These are phyloP conservation scores for Argya squamiceps DNA, from an alignment of 2,797 vertebrate genomes.

Conservation along the genomic window DNA sequence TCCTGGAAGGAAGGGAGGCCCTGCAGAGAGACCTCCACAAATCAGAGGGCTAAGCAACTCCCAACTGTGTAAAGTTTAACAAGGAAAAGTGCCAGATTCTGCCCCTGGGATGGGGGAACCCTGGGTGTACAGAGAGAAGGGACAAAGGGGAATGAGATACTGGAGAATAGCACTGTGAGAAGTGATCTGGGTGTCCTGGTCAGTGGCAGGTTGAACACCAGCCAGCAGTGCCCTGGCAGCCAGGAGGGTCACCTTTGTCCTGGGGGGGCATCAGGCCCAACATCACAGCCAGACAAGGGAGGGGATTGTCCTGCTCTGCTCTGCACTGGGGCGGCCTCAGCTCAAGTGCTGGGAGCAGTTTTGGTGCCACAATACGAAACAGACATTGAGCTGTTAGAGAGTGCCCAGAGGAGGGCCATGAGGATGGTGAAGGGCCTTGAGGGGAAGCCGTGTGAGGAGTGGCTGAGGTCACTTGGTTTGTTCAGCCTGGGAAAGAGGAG, in stretches of 20 bases:
- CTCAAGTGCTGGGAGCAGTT: background rate
- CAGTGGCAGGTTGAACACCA: rapidly evolving
- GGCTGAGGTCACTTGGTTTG: background rate
- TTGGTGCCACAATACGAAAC: rapidly evolving
- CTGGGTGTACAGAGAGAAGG: no score
- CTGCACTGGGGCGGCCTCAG: rapidly evolving
- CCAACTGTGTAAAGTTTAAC: background rate
- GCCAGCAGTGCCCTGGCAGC: background rate
- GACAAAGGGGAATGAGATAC: background rate
- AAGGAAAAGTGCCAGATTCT: background rate
- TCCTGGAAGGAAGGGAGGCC: background rate
- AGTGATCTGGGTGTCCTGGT: rapidly evolving
- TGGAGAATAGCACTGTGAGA: background rate
- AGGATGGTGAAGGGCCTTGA: background rate
- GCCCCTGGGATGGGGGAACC: background rate
- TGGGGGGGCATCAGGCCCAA: background rate
- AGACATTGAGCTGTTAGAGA: background rate
- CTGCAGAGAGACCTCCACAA: background rate
- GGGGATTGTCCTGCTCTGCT: background rate
- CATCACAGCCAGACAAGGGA: rapidly evolving
- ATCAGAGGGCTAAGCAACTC: background rate
- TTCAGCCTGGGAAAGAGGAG: background rate
- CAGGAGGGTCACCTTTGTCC: rapidly evolving
- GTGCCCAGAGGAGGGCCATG: rapidly evolving
- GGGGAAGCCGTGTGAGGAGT: rapidly evolving